Percentiles rank a stretch among this genome's conserved stretches.
Evolutionary conservation across 2,888 invertebrate genomes (phyloP).

Genomic region (Cordylochernes scorpioides): DNA sequence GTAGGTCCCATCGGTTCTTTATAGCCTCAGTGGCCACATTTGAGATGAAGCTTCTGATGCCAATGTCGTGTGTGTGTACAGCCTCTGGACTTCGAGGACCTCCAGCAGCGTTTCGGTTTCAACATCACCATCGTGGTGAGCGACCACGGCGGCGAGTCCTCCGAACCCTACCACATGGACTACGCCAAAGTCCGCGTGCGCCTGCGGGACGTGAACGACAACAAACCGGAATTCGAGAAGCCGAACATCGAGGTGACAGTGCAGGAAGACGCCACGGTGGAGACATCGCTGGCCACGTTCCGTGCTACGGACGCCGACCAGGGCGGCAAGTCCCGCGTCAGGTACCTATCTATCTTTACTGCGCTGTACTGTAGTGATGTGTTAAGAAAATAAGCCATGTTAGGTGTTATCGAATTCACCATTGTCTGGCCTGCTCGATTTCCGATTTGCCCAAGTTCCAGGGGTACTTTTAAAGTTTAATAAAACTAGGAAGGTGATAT

Average conservation of each 20-base stretch:
- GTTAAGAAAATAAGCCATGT: too few species aligned
- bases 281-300: constrained; percentile 69
- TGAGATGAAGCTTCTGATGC: too few species aligned
- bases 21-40: neutral
- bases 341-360: too few species aligned
- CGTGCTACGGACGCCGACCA: constrained; percentile 87
- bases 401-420: too few species aligned
- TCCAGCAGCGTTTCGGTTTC: constrained; percentile 77
- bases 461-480: too few species aligned
- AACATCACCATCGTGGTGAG: constrained; percentile 45
- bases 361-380: too few species aligned
- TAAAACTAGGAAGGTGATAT: too few species aligned
- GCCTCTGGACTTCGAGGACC: constrained; percentile 79
- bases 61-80: constrained; percentile 23
- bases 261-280: constrained; percentile 69
- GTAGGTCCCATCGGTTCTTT: constrained; percentile 4
- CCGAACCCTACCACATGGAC: constrained; percentile 82
- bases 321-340: constrained; percentile 21
- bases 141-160: constrained; percentile 17
- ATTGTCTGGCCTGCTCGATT: too few species aligned
- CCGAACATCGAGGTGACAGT: constrained; percentile 76
- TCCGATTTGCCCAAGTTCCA: too few species aligned
- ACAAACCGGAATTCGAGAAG: constrained; percentile 59
- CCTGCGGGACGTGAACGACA: constrained; percentile 72
- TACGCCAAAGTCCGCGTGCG: constrained; percentile 83